phyloP scores from a whole-genome alignment of 1,140 invertebrate genomes.

The Brachionus calyciflorus region DNA sequence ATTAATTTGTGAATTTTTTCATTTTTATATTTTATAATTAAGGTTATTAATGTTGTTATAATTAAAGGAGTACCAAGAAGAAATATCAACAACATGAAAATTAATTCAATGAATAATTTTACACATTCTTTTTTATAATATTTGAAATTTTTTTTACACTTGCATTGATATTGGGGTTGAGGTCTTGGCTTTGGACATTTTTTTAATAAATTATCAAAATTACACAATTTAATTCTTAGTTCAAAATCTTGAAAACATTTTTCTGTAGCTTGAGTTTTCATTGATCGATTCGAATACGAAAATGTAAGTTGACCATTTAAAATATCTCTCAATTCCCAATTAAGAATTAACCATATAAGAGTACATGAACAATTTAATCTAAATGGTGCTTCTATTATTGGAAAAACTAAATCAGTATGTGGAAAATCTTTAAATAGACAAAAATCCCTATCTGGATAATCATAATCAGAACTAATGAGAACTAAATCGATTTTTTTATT shows the following conservation, averaged over 20 bases:
- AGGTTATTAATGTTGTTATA: background rate
- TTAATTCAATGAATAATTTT: background rate
- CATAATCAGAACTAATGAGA: background rate
- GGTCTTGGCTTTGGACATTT: background rate
- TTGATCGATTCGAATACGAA: background rate
- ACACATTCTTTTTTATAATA: slow-evolving; percentile 22
- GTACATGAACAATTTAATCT: slow-evolving; percentile 27
- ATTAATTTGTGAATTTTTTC: background rate
- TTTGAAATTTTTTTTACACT: background rate
- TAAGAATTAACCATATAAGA: background rate
- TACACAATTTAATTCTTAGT: background rate
- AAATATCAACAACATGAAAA: background rate
- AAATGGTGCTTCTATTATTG: background rate
- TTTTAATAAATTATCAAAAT: background rate
- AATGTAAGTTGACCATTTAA: background rate
- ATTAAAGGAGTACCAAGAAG: background rate
- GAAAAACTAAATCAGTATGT: background rate
- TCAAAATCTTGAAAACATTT: slow-evolving; percentile 9
- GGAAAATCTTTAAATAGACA: slow-evolving; percentile 40
- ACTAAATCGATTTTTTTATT: background rate
- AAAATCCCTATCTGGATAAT: slow-evolving; percentile 10
- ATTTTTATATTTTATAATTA: background rate
- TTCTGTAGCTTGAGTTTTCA: background rate
- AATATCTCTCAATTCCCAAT: background rate
- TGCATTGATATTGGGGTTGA: background rate